Evolutionary conservation across 2,888 invertebrate genomes (phyloP), one percentile per base, ranked within the genome.

Genomic region (Tyria jacobaeae): DNA sequence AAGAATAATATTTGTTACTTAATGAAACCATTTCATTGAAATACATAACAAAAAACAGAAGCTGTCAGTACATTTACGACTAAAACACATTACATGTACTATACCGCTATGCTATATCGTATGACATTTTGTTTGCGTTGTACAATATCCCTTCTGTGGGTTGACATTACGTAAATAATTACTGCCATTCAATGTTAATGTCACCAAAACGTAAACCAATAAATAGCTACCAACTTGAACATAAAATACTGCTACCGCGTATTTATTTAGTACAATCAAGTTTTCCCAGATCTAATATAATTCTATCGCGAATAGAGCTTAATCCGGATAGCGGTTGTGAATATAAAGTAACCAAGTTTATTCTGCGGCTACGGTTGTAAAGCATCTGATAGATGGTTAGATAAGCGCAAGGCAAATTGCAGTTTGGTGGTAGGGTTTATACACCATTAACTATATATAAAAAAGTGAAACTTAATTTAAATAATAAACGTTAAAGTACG

Each of bases 281-380:
- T 67, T 76, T 75, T 74, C 74, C 64, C 52, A 63, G 61, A 74
- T 76, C 62, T 64, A 73, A 73, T 76, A 73, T 76, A 57, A 66
- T 58, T 76, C 70, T 59, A 62, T 65, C 60, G 68, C 58, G 57
- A 57, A 55, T 73, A 63, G 60, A 62, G 60, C 60, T 76, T 59
- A 65, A 70, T 56, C 57, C 25, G 60, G 75, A 74, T 76, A 76
- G 64, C 70, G 68, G 63, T 62, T 74, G 59, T 57, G 64, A 66
- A 54, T 62, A 71, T 74, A 76, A 74, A 74, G 31, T 76, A 54
- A 35, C 56, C 54, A 59, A 76, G 25, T 74, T 76, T 74, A 74
- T 76, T 35, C 63, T 54, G 37, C 55, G 31, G 64, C 54, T 60
- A 57, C 60, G 62, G 65, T 49, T 62, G 65, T 74, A 74, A 74